Percentiles rank a stretch among this genome's conserved stretches.
Evolutionary conservation across 1,140 invertebrate species (phyloP).

Genomic region (Elymnias hypermnestra): DNA sequence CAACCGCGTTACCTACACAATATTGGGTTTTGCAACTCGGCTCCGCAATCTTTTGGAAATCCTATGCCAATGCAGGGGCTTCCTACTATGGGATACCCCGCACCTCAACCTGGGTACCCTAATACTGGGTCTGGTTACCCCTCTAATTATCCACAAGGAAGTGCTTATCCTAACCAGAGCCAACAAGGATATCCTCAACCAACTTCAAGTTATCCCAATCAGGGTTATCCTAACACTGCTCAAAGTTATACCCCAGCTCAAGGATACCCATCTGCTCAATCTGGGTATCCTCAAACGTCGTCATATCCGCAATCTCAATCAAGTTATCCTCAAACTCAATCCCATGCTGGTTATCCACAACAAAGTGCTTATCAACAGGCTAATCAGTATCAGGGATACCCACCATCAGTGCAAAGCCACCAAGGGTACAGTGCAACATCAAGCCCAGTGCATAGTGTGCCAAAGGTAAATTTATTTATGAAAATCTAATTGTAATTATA

Average conservation of each 20-base stretch:
- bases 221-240: slow-evolving; percentile 39
- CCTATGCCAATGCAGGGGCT: slow-evolving; percentile 68
- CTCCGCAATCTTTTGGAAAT: slow-evolving; percentile 72
- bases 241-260: slow-evolving; percentile 37
- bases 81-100: slow-evolving; percentile 56
- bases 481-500: too few relatives aligned
- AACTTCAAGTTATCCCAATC: slow-evolving; percentile 34
- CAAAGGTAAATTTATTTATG: slow-evolving; percentile 43
- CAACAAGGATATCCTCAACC: slow-evolving; percentile 24
- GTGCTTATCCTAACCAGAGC: slow-evolving; percentile 7
- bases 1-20: slow-evolving; percentile 69
- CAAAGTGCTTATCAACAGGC: slow-evolving; percentile 26
- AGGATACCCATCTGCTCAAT: slow-evolving; percentile 29
- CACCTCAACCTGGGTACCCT: slow-evolving; percentile 37
- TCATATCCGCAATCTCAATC: slow-evolving; percentile 13
- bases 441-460: slow-evolving; percentile 28
- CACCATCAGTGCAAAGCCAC: slow-evolving; percentile 27
- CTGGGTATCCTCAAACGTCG: slow-evolving; percentile 20
- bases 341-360: slow-evolving; percentile 16
- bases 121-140: slow-evolving; percentile 25
- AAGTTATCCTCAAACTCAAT: slow-evolving; percentile 3
- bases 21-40: slow-evolving; percentile 68
- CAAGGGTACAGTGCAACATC: slow-evolving; percentile 35
- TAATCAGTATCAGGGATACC: slow-evolving; percentile 34
- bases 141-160: slow-evolving; percentile 20